Evolutionary conservation across 2,797 vertebrate species (phyloP).

Genomic region (Percopsis omiscomaycus): DNA sequence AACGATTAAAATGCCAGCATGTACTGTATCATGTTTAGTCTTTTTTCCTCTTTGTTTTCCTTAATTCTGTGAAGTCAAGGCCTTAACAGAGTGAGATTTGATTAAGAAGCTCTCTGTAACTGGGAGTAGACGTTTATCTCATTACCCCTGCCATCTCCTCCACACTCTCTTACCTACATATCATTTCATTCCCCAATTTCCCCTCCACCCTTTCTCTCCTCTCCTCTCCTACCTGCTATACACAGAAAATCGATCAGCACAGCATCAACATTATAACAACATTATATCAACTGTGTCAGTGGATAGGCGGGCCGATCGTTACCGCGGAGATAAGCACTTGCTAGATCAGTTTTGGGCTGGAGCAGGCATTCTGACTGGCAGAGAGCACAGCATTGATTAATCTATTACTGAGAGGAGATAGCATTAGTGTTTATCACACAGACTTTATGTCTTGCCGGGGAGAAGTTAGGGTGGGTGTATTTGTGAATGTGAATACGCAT

Average conservation of each 20-base stretch:
- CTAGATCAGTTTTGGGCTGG: slow-evolving; percentile 47
- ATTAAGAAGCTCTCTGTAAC: slow-evolving; percentile 45
- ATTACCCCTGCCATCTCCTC: neutral
- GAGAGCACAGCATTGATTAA: slow-evolving; percentile 56
- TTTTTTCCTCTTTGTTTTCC: slow-evolving; percentile 26
- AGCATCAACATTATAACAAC: slow-evolving; percentile 57
- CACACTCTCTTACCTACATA: neutral
- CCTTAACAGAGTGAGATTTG: slow-evolving; percentile 32
- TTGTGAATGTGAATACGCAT: slow-evolving; percentile 8
- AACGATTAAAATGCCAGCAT: slow-evolving; percentile 45
- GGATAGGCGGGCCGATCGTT: slow-evolving; percentile 44
- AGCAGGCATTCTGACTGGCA: slow-evolving; percentile 59
- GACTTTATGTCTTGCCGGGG: slow-evolving; percentile 48
- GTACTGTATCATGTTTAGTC: slow-evolving; percentile 38
- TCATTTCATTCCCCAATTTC: neutral
- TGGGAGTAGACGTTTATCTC: slow-evolving; percentile 12
- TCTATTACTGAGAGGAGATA: slow-evolving; percentile 52
- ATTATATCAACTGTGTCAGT: slow-evolving; percentile 54
- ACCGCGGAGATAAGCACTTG: slow-evolving; percentile 31
- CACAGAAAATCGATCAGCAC: slow-evolving; percentile 47
- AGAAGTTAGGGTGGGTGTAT: slow-evolving; percentile 24
- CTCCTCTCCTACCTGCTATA: slow-evolving; percentile 16
- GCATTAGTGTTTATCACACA: slow-evolving; percentile 54
- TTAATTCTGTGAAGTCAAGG: slow-evolving; percentile 46
- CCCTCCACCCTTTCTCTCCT: neutral